Evolutionary conservation across 2,888 invertebrate genomes (phyloP), one percentile per base, ranked within the genome.

Genomic region (Macropis europaea): DNA sequence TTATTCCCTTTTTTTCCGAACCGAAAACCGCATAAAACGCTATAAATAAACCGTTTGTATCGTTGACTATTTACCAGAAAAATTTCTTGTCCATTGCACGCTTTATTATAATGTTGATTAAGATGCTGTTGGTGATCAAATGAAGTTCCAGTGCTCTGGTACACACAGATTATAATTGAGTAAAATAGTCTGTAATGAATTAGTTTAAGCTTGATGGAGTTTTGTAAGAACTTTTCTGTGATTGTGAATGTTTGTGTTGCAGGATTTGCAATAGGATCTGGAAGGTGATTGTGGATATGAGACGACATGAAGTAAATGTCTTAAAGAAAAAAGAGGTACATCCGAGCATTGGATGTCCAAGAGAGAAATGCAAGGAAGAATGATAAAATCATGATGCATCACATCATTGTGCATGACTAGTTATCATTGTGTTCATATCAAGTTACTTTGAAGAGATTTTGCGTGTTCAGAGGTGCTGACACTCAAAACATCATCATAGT

Each of bases 371-470:
- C 64, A 73, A 73, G 42, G 42, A 53, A 71, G 73, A 73, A 77
- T 76, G 81, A 77, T 81, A 47, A 56, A 71, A 52, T 75, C 36
- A 63, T 71, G 60, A 73, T 71, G 36, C 13, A 47, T 64, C 30
- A 26, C 36, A 15, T 45, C 26, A 42, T 57, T 26, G 36, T 57
- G 52, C 54, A 70, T 19, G 38, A 62, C 62, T 68, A 76, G 45
- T 76, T 81, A 73, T 71, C 53, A 43, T 59, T 73, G 76, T 68
- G 63, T 79, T 76, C 71, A 79, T 80, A 75, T 80, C 69, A 60
- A 50, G 42, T 67, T 69, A 62, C 45, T 60, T 53, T 54, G 64
- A 68, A 62, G n/a, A 24, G 42, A 68, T 60, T 60, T 60, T 47
- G 30, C 9, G 36, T 63, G 62, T 57, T 70, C 42, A 19, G 26